These are phyloP conservation scores for Barbus barbus DNA, from an alignment of 2,113 vertebrate genomes.

Conservation along the genomic window DNA sequence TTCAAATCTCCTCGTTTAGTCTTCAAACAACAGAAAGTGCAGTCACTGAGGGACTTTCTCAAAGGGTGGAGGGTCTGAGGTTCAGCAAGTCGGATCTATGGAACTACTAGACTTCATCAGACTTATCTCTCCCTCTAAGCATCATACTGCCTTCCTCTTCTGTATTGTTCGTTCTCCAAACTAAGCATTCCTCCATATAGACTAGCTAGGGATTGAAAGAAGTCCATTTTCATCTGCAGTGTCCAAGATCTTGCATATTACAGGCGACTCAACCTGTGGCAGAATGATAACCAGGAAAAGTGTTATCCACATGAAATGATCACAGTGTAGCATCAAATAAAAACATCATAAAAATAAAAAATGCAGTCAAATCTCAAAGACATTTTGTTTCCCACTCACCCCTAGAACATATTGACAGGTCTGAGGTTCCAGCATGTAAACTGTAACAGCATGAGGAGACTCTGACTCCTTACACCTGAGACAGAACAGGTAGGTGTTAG, in stretches of 20 bases:
- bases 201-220: conserved; percentile 88
- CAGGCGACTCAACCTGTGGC: conserved; percentile 91
- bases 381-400: conserved; percentile 74
- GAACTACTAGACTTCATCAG: neutral
- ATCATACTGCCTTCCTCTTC: neutral
- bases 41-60: too few species aligned
- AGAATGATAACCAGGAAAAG: neutral
- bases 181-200: conserved; percentile 3
- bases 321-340: neutral
- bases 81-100: neutral
- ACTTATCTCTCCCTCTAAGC: neutral
- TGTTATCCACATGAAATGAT: neutral
- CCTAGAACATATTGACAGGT: conserved; percentile 97
- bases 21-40: too few species aligned
- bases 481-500: conserved; percentile 27
- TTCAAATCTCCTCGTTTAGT: too few species aligned
- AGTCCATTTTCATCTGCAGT: conserved; percentile 94
- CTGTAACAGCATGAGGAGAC: conserved; percentile 96
- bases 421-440: conserved; percentile 97
- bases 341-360: neutral
- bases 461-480: conserved; percentile 96
- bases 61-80: neutral
- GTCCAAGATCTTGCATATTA: conserved; percentile 97
- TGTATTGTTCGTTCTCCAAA: neutral
- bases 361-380: neutral